These are phyloP conservation scores for Epinotia brunnichana DNA, from an alignment of 2,888 invertebrate genomes.

Conservation along the genomic window DNA sequence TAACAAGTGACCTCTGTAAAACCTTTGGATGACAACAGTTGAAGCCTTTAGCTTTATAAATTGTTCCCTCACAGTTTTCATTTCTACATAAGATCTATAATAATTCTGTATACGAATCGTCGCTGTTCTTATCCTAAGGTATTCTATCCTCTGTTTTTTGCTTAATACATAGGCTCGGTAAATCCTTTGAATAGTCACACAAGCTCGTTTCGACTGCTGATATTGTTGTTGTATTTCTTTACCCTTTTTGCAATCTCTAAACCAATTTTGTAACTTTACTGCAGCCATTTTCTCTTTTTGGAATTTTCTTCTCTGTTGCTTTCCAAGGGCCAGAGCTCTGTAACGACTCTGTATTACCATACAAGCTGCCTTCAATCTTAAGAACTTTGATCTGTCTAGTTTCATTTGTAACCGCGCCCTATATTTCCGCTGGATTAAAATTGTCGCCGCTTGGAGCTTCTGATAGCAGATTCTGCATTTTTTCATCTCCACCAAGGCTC, in stretches of 20 bases:
- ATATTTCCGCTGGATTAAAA: conserved; percentile 72
- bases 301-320: conserved; percentile 59
- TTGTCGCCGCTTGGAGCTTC: conserved; percentile 58
- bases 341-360: conserved; percentile 70
- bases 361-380: conserved; percentile 59
- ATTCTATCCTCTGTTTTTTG: conserved; percentile 64
- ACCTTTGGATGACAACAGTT: conserved; percentile 58
- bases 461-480: conserved; percentile 54
- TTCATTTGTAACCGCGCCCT: conserved; percentile 69
- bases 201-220: conserved; percentile 63
- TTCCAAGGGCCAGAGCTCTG: conserved; percentile 63
- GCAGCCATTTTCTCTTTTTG: conserved; percentile 62
- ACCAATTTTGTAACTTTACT: conserved; percentile 76
- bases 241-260: conserved; percentile 61
- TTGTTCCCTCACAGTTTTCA: conserved; percentile 59
- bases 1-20: conserved; percentile 61
- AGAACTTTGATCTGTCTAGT: conserved; percentile 57
- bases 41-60: conserved; percentile 60
- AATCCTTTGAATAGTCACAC: conserved; percentile 72
- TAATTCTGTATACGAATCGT: conserved; percentile 68
- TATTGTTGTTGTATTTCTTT: conserved; percentile 59
- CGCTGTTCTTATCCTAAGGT: conserved; percentile 63
- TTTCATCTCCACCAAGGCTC: conserved; percentile 64
- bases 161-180: conserved; percentile 67
- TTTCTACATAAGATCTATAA: conserved; percentile 64